phyloP scores from a whole-genome alignment of 2,888 invertebrate genomes.

The Melanchra persicariae region DNA sequence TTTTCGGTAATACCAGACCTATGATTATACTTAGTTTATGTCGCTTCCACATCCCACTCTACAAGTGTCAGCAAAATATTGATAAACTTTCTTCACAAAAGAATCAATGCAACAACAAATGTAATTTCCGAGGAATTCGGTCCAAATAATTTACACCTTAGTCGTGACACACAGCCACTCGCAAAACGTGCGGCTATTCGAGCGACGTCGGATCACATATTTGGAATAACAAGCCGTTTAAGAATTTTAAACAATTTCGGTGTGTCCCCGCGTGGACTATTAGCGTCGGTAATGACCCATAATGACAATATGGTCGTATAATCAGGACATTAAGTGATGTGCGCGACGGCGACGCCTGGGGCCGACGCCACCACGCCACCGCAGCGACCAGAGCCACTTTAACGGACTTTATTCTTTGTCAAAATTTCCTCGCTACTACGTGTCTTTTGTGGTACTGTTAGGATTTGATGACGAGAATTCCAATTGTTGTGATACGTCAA shows the following conservation, averaged over 20 bases:
- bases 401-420: slow-evolving; percentile 31
- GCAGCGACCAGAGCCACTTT: slow-evolving; percentile 49
- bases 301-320: slow-evolving; percentile 84
- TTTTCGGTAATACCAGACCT: background rate
- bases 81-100: slow-evolving; percentile 4
- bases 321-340: slow-evolving; percentile 80
- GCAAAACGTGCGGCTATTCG: slow-evolving; percentile 53
- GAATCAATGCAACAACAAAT: slow-evolving; percentile 9
- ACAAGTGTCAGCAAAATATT: background rate
- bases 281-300: slow-evolving; percentile 85
- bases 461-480: slow-evolving; percentile 25
- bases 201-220: slow-evolving; percentile 79
- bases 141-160: slow-evolving; percentile 48
- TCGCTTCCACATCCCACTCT: background rate
- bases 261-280: slow-evolving; percentile 81
- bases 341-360: slow-evolving; percentile 65
- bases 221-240: slow-evolving; percentile 79
- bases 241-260: slow-evolving; percentile 81
- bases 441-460: slow-evolving; percentile 35
- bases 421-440: slow-evolving; percentile 43
- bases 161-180: slow-evolving; percentile 55
- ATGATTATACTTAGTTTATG: background rate
- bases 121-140: slow-evolving; percentile 46
- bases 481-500: slow-evolving; percentile 3
- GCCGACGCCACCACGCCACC: slow-evolving; percentile 64